Percentiles rank a stretch among this genome's conserved stretches.
These are phyloP conservation scores for Malurus alboscapulatus DNA, from an alignment of 2,113 vertebrate genomes.

Conservation along the genomic window DNA sequence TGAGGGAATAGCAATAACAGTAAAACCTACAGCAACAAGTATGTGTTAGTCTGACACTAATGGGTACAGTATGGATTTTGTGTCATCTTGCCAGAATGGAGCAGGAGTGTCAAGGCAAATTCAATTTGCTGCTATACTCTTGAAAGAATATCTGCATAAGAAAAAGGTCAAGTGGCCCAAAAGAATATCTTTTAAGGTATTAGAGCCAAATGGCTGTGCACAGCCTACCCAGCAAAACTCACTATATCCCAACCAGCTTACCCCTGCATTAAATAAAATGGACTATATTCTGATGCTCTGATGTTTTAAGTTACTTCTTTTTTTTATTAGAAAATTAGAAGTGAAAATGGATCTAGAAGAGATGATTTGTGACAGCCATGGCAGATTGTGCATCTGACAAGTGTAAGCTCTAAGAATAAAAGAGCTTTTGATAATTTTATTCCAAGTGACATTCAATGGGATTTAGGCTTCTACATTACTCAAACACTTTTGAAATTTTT, in stretches of 20 bases:
- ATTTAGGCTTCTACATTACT: conserved; percentile 34
- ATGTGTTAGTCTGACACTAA: conserved; percentile 59
- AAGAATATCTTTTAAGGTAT: conserved; percentile 18
- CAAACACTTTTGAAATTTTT: conserved; percentile 41
- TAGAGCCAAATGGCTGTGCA: background rate
- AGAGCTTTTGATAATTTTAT: conserved; percentile 59
- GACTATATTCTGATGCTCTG: background rate
- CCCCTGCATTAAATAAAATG: background rate
- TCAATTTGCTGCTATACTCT: conserved; percentile 42
- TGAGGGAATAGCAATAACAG: conserved; percentile 39
- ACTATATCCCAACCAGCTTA: background rate
- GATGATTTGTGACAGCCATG: conserved; percentile 53
- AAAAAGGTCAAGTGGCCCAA: conserved; percentile 62
- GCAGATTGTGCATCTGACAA: conserved; percentile 57
- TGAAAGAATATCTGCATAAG: conserved; percentile 63
- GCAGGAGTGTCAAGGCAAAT: conserved; percentile 55
- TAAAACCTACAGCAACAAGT: conserved; percentile 67
- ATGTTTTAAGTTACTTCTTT: background rate
- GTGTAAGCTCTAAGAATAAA: conserved; percentile 61
- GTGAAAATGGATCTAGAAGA: conserved; percentile 46
- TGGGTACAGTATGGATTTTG: conserved; percentile 64
- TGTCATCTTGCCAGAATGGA: conserved; percentile 63
- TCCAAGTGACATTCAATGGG: conserved; percentile 38
- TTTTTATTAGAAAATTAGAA: conserved; percentile 50
- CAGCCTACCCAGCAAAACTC: background rate